Conservation (phyloP, 2,888 invertebrate genomes). For the Amblyteles armatorius region DNA sequence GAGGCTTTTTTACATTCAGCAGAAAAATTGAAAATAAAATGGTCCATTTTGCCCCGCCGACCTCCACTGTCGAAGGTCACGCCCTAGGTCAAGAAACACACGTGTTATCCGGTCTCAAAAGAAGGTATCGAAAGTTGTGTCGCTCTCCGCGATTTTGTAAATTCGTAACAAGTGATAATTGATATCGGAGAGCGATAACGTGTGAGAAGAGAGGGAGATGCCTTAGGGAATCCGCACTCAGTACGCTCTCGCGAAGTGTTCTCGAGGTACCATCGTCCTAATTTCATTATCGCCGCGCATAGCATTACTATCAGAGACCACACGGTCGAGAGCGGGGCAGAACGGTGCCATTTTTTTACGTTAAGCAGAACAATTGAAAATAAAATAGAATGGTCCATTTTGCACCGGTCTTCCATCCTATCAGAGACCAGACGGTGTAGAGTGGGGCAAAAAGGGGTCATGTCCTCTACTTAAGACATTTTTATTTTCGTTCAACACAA, state of each 20-base stretch:
- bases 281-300: conserved; percentile 78
- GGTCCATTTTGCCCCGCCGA: background rate
- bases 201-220: conserved; percentile 26
- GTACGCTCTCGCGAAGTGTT: conserved; percentile 8
- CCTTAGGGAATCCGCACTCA: conserved; percentile 26
- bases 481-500: no score
- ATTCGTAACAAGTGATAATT: conserved; percentile 22
- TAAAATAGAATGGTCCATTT: no score
- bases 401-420: no score
- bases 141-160: background rate
- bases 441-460: no score
- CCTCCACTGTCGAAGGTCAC: background rate
- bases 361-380: no score
- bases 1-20: no score
- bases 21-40: no score
- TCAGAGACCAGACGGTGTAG: background rate
- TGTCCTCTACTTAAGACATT: no score
- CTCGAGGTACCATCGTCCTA: conserved; percentile 72
- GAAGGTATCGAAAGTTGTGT: background rate
- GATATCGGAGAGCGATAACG: conserved; percentile 51
- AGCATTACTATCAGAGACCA: conserved; percentile 73
- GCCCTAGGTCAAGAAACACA: background rate
- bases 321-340: background rate
- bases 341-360: no score
- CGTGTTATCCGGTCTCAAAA: background rate